These are phyloP conservation scores for Amphiprion clarkii DNA, from an alignment of 2,797 vertebrate genomes.

Conservation along the genomic window DNA sequence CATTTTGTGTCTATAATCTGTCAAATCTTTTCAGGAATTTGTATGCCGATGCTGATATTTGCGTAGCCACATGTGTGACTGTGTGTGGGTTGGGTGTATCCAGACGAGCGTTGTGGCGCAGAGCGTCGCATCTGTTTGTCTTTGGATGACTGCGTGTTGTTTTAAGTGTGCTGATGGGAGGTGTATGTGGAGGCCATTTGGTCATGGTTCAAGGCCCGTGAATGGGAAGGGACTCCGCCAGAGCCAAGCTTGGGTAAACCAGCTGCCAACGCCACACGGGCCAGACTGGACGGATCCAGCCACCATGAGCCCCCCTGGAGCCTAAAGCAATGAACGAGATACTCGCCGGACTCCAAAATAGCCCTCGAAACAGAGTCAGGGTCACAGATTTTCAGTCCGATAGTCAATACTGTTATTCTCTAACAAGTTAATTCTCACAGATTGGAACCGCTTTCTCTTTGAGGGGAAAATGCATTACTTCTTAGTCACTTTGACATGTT, in stretches of 20 bases:
- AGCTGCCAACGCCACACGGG: constrained; percentile 64
- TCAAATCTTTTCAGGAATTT: constrained; percentile 7
- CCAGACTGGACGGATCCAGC: constrained; percentile 65
- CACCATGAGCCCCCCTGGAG: constrained; percentile 54
- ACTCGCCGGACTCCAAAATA: constrained; percentile 36
- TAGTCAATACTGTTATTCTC: constrained; percentile 19
- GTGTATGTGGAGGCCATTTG: constrained; percentile 76
- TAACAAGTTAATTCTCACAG: constrained; percentile 10
- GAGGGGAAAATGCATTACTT: background rate
- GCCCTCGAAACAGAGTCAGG: constrained; percentile 15
- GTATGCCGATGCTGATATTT: constrained; percentile 29
- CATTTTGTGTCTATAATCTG: constrained; percentile 7
- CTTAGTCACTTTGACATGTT: constrained; percentile 31
- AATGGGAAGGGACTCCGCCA: constrained; percentile 65
- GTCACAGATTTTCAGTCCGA: constrained; percentile 44
- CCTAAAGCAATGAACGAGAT: constrained; percentile 33
- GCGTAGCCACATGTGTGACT: constrained; percentile 1
- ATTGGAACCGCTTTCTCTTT: constrained; percentile 1
- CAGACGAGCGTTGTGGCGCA: constrained; percentile 46
- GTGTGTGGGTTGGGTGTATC: constrained; percentile 24
- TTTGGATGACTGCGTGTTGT: constrained; percentile 81
- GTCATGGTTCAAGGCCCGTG: constrained; percentile 79
- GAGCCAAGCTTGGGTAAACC: constrained; percentile 76
- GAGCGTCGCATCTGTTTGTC: constrained; percentile 76
- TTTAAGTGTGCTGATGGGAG: constrained; percentile 81